Conservation (phyloP, 2,888 invertebrate genomes). For the Aproaerema taeniolella region DNA sequence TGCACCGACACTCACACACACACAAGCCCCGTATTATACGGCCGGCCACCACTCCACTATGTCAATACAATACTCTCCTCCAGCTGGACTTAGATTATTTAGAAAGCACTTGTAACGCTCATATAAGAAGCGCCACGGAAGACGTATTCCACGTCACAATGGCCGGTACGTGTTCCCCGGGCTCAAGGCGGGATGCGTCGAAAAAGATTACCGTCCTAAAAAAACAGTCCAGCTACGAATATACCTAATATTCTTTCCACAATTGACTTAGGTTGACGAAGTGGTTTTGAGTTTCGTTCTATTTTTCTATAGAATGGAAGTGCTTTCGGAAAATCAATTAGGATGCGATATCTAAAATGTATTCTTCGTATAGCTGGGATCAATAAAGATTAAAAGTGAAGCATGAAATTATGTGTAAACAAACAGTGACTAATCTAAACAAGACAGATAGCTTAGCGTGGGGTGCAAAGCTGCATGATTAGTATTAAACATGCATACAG, state of each 20-base stretch:
- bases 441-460: slow-evolving; percentile 6
- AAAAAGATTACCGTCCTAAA: slow-evolving; percentile 76
- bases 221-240: slow-evolving; percentile 69
- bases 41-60: slow-evolving; percentile 77
- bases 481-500: slow-evolving; percentile 48
- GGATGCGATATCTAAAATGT: no score
- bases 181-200: slow-evolving; percentile 63
- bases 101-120: slow-evolving; percentile 79
- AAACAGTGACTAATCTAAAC: slow-evolving; percentile 8
- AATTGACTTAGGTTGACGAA: slow-evolving; percentile 49
- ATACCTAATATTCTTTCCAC: slow-evolving; percentile 61
- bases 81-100: slow-evolving; percentile 79
- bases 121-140: slow-evolving; percentile 76
- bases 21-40: slow-evolving; percentile 63
- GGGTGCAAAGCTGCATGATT: slow-evolving; percentile 42
- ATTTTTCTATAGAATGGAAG: slow-evolving; percentile 16
- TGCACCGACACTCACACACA: slow-evolving; percentile 46
- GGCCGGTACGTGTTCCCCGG: slow-evolving; percentile 72
- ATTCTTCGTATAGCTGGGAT: no score
- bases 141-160: slow-evolving; percentile 74
- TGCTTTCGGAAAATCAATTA: neutral
- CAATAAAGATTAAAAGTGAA: no score
- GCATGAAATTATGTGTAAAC: slow-evolving; percentile 11
- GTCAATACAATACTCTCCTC: slow-evolving; percentile 79
- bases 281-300: slow-evolving; percentile 38